phyloP scores from a whole-genome alignment of 1,140 invertebrate genomes.

The Drosophila sp. region DNA sequence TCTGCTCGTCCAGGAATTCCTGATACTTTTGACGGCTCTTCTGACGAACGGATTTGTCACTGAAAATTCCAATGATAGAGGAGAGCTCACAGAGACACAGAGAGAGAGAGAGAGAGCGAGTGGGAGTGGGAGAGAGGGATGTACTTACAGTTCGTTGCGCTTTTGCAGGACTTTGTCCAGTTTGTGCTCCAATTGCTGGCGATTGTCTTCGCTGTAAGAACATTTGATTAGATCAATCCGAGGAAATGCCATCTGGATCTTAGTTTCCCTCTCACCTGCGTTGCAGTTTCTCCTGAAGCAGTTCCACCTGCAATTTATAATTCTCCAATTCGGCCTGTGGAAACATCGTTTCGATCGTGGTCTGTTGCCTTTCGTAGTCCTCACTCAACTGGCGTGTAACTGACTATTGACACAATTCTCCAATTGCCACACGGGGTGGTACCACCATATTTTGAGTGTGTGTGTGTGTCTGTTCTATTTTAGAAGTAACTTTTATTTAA shows the following conservation, averaged over 20 bases:
- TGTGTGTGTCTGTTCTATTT: conserved; percentile 70
- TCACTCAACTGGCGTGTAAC: conserved; percentile 38
- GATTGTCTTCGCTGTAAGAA: conserved; percentile 72
- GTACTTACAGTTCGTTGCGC: conserved; percentile 78
- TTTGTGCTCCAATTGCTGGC: conserved; percentile 79
- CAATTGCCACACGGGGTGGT: conserved; percentile 9
- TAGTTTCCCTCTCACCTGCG: conserved; percentile 58
- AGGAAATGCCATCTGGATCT: too few species aligned
- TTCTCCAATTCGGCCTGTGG: conserved; percentile 80
- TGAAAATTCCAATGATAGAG: conserved; percentile 13
- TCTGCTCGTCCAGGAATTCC: conserved; percentile 86
- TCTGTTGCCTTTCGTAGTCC: conserved; percentile 30
- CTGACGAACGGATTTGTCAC: conserved; percentile 82
- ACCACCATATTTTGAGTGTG: conserved; percentile 59
- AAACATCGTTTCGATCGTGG: conserved; percentile 58
- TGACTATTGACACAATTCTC: conserved; percentile 60
- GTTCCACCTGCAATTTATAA: conserved; percentile 81
- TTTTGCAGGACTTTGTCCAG: conserved; percentile 77
- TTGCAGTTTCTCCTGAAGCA: conserved; percentile 77
- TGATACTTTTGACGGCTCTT: conserved; percentile 85
- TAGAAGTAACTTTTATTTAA: conserved; percentile 67
- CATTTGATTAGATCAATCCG: not conserved
- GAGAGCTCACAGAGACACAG: not conserved
- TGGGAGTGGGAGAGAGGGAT: not conserved
- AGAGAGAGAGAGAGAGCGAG: conserved; percentile 22